Base-by-base conservation (phyloP, 1,140 invertebrate species). In the Drosophila sp. region DNA sequence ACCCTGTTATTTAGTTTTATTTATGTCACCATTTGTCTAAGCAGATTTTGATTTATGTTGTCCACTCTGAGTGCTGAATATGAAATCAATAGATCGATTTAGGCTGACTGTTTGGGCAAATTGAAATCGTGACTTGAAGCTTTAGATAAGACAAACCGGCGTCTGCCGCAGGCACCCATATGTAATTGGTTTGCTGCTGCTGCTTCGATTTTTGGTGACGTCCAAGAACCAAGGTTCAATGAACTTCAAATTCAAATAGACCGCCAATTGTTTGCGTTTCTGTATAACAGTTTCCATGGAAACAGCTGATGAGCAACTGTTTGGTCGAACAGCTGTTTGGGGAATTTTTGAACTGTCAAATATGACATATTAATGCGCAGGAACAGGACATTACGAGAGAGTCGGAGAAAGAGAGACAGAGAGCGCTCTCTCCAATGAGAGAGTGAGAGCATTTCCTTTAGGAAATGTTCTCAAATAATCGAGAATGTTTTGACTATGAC, bases 11-110 rank as follows among this genome's bases (percentile, higher is more conserved):
- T 29, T 57, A 55, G 67, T 66, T 60, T 86, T 80, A 76, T 76
- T 86, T 86, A 66, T 86, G 83, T 79, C 82, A 77, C 69, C 70
- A 73, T 73, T 67, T 68, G 72, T 65, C 66, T 61, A 70, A 57
- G 38, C 62, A 71, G 68, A 77, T 89, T 89, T 89, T 89, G 84
- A 89, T 89, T 89, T 89, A 89, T 89, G 84, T 84, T 77, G 84
- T 89, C 83, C 80, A 84, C 80, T 84, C 65, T 78, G 85, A 89
- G 84, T 75, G 84, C 84, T 89, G 84, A 89, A 89, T 89, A 89
- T 89, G 84, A 80, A 89, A 89, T 89, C 84, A 84, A 89, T 89
- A 87, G 84, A 80, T 87, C 84, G 84, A 87, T 84, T 80, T 82
- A 70, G 70, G 76, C 64, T 79, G 66, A 75, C 72, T 68, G 70